Percentiles rank a stretch among this genome's conserved stretches.
phyloP scores from a whole-genome alignment of 2,888 invertebrate species.

The Himalopsyche japonica region DNA sequence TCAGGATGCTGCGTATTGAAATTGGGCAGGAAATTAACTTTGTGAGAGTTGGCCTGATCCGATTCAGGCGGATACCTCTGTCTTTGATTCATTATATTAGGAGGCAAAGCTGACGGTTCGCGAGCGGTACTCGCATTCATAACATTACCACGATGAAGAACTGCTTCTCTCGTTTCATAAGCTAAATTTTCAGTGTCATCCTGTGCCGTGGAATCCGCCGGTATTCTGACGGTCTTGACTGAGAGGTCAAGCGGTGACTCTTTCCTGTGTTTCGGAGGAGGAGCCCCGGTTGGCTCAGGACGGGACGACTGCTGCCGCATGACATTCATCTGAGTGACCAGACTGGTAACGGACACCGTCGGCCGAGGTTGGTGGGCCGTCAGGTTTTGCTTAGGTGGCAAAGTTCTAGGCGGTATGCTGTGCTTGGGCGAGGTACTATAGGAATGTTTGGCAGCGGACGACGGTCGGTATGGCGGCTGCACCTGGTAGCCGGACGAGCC shows the following conservation, averaged over 20 bases:
- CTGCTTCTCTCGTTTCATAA: constrained; percentile 48
- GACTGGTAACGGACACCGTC: constrained; percentile 57
- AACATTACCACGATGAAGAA: constrained; percentile 16
- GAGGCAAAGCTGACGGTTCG: constrained; percentile 47
- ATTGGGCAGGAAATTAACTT: constrained; percentile 79
- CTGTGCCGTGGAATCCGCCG: constrained; percentile 83
- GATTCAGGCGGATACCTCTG: constrained; percentile 18
- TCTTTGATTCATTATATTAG: constrained; percentile 29
- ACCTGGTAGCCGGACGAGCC: constrained; percentile 48
- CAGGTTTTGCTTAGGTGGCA: constrained; percentile 50
- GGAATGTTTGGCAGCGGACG: constrained; percentile 41
- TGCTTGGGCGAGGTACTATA: constrained; percentile 34
- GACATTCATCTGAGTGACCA: constrained; percentile 51
- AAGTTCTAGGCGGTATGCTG: constrained; percentile 48
- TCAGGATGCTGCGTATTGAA: constrained; percentile 62
- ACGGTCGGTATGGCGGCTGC: constrained; percentile 25
- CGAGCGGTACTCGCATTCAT: constrained; percentile 45
- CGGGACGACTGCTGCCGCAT: constrained; percentile 43
- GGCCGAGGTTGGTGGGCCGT: constrained; percentile 54
- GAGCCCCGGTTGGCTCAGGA: constrained; percentile 28
- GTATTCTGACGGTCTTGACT: constrained; percentile 85
- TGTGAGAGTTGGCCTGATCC: constrained; percentile 60
- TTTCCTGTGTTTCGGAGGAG: constrained; percentile 59
- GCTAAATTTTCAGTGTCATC: constrained; percentile 62
- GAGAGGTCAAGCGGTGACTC: constrained; percentile 86